These are phyloP conservation scores for Plutomurus gul DNA, from an alignment of 1,140 invertebrate species.

Conservation along the genomic window DNA sequence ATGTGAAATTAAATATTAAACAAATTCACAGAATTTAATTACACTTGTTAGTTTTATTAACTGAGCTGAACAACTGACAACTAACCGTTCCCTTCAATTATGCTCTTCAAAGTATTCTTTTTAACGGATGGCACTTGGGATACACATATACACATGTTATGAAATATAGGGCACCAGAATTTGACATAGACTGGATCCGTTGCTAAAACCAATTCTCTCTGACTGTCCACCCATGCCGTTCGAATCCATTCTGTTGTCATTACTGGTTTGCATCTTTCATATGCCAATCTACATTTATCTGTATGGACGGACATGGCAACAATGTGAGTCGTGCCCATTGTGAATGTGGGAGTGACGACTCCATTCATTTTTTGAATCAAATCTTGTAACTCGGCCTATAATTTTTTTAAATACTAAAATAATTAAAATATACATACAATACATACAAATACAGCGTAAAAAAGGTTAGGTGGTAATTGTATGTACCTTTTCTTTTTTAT, in stretches of 20 bases:
- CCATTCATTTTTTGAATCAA: neutral
- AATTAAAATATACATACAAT: too few relatives aligned
- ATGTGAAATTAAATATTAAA: neutral
- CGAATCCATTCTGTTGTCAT: constrained; percentile 80
- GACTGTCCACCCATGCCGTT: constrained; percentile 74
- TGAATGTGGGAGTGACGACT: neutral
- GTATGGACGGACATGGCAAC: constrained; percentile 65
- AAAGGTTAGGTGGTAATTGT: too few relatives aligned
- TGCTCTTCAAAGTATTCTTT: constrained; percentile 66
- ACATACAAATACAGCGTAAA: too few relatives aligned
- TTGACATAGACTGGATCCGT: constrained; percentile 68
- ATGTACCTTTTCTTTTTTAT: neutral
- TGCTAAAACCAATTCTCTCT: constrained; percentile 66
- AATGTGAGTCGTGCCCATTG: neutral
- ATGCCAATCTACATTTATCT: constrained; percentile 67
- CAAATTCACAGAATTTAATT: constrained; percentile 30
- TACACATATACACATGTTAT: constrained; percentile 75
- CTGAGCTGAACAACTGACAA: constrained; percentile 44
- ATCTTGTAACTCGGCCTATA: neutral
- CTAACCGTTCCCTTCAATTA: constrained; percentile 73
- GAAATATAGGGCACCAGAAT: constrained; percentile 76
- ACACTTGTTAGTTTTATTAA: too few relatives aligned
- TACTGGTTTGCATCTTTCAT: constrained; percentile 70
- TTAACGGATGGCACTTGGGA: constrained; percentile 74
- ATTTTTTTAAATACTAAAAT: neutral